Evolutionary conservation across 2,888 invertebrate genomes (phyloP).

Genomic region (Sminthurinus aureus): DNA sequence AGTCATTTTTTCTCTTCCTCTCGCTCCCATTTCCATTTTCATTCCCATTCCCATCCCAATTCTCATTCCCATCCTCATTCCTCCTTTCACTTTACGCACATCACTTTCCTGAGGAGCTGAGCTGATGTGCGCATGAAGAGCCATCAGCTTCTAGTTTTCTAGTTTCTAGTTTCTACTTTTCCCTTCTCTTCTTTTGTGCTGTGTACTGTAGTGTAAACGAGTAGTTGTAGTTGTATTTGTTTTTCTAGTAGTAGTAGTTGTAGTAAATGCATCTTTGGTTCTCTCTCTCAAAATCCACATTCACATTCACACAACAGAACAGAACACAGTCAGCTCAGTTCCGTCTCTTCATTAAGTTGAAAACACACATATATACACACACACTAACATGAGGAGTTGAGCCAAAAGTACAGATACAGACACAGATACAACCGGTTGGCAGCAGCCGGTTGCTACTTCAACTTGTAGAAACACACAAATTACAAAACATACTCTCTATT

Average conservation of each 20-base stretch:
- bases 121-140: background rate
- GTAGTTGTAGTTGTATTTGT: no score
- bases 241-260: background rate
- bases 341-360: background rate
- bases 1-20: background rate
- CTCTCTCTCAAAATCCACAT: background rate
- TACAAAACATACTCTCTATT: slow-evolving; percentile 1
- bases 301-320: background rate
- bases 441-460: background rate
- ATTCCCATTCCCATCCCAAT: background rate
- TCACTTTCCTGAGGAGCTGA: slow-evolving; percentile 13
- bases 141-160: no score
- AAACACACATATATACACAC: background rate
- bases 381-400: background rate
- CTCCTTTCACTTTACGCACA: background rate
- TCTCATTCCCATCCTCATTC: background rate
- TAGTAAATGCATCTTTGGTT: background rate
- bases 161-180: no score
- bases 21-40: background rate
- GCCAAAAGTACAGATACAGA: background rate
- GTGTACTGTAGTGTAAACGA: background rate
- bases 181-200: no score
- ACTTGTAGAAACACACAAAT: background rate
- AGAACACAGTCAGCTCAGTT: background rate
- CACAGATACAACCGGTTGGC: background rate